phyloP scores from a whole-genome alignment of 2,797 vertebrate species.

The Thamnophis elegans region DNA sequence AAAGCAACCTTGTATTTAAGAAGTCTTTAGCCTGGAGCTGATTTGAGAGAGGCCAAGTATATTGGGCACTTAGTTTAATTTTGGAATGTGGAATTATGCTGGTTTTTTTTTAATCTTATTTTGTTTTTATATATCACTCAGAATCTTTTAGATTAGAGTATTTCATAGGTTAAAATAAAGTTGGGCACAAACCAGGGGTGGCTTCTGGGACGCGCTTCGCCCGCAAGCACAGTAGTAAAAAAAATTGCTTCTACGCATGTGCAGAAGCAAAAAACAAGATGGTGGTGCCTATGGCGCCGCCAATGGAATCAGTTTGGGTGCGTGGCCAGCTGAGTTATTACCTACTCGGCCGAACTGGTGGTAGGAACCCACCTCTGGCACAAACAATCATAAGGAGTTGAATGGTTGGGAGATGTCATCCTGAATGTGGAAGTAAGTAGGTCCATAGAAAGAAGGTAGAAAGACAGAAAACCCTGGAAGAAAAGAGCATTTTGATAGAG shows the following conservation, averaged over 20 bases:
- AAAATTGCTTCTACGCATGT: too few species aligned
- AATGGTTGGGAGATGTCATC: background rate
- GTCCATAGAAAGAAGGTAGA: background rate
- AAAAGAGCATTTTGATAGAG: background rate
- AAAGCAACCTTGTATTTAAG: background rate
- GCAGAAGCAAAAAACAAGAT: too few species aligned
- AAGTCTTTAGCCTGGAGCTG: background rate
- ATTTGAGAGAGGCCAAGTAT: background rate
- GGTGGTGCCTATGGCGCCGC: too few species aligned
- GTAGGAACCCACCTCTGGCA: too few species aligned
- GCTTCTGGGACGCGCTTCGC: too few species aligned
- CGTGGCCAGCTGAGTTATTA: too few species aligned
- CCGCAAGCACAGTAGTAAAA: too few species aligned
- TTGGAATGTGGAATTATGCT: background rate
- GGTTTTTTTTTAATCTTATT: background rate
- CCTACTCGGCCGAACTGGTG: too few species aligned
- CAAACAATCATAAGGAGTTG: background rate
- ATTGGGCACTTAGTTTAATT: background rate
- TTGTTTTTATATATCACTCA: background rate
- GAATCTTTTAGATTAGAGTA: background rate
- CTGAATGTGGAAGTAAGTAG: background rate
- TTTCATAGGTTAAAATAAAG: background rate
- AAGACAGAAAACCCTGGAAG: background rate
- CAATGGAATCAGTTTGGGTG: too few species aligned
- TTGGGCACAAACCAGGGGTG: background rate